Conservation (phyloP, 2,113 vertebrate genomes). For the Triplophysa dalaica region DNA sequence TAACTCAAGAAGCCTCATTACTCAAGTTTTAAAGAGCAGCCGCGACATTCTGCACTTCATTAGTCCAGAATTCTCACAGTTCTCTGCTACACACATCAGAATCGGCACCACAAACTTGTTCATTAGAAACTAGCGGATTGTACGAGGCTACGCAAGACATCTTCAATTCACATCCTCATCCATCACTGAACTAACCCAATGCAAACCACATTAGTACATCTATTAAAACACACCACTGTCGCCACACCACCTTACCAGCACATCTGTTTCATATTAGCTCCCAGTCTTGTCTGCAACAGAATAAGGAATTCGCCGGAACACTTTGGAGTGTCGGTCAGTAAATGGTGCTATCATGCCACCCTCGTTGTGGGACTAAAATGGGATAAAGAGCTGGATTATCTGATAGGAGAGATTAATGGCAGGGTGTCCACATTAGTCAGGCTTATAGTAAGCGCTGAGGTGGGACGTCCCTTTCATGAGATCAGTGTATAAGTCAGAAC, state of each 20-base stretch:
- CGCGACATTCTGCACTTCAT: conserved; percentile 19
- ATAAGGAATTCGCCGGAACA: neutral
- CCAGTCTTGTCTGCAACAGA: neutral
- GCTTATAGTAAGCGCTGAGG: neutral
- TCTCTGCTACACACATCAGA: neutral
- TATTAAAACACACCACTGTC: neutral
- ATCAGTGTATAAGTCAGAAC: neutral
- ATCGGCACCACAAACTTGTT: neutral
- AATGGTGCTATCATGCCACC: conserved; percentile 41
- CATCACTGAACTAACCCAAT: neutral
- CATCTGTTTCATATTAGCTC: conserved; percentile 43
- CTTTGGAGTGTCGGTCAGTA: neutral
- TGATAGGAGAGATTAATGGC: conserved; percentile 40
- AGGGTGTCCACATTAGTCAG: conserved; percentile 18
- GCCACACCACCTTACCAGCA: conserved; percentile 33
- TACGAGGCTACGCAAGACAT: neutral
- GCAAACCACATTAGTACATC: neutral
- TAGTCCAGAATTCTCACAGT: neutral
- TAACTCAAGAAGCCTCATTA: conserved; percentile 46
- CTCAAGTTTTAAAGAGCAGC: conserved; percentile 30
- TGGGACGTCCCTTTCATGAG: neutral
- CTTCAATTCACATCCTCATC: neutral
- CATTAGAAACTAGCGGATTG: neutral
- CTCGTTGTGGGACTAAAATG: neutral
- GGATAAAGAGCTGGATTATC: conserved; percentile 51